These are phyloP conservation scores for Paramuricea clavata DNA, from an alignment of 92 coral and sea anemone species.

Conservation along the genomic window DNA sequence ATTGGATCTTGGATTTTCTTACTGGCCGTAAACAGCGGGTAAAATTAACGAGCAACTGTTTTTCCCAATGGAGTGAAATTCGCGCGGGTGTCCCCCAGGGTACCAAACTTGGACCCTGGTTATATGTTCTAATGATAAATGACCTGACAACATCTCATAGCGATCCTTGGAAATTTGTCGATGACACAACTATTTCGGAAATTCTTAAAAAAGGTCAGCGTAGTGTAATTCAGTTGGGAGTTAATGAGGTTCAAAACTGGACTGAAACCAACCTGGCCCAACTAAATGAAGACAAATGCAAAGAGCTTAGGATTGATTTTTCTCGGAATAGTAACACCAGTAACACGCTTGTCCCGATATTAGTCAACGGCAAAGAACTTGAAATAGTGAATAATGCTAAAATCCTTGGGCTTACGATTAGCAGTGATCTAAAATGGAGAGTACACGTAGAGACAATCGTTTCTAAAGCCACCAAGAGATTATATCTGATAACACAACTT, in stretches of 20 bases:
- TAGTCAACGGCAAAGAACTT: not conserved
- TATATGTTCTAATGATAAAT: not conserved
- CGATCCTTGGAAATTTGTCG: not conserved
- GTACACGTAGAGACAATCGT: not conserved
- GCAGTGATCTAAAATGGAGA: not conserved
- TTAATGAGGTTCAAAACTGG: not conserved
- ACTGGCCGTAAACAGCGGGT: not conserved
- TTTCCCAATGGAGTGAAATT: not conserved
- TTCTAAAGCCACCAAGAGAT: not conserved
- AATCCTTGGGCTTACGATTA: not conserved
- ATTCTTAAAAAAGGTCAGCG: not conserved
- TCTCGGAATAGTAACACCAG: not conserved
- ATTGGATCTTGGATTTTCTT: not conserved
- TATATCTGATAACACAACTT: not conserved
- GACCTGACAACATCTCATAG: not conserved
- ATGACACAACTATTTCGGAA: not conserved
- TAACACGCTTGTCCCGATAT: not conserved
- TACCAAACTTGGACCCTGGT: not conserved
- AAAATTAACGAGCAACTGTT: not conserved
- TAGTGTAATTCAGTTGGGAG: not conserved
- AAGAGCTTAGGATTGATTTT: not conserved
- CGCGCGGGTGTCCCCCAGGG: slow-evolving; percentile 14
- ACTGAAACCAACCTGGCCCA: not conserved
- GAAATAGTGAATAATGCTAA: not conserved
- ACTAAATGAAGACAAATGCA: not conserved